A percentile compares a stretch with the other conserved stretches of the same genome.
Evolutionary conservation across 2,113 vertebrate species (phyloP).

Genomic region (Aplodontia rufa): DNA sequence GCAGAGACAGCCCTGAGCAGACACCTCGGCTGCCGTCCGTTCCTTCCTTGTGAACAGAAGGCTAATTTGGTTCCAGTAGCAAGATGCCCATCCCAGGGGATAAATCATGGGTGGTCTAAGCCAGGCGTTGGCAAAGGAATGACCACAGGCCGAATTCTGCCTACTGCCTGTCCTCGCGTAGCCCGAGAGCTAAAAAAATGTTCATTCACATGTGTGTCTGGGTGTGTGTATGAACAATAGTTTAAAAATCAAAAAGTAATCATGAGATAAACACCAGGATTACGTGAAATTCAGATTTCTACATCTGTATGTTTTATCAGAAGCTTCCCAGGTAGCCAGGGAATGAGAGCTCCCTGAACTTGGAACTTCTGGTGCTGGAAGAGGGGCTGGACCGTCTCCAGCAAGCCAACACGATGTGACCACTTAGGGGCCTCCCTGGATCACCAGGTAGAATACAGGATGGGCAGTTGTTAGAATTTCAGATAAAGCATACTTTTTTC

Average conservation of each 20-base stretch:
- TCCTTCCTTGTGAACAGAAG: not conserved
- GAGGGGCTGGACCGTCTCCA: not conserved
- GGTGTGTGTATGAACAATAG: too few relatives aligned
- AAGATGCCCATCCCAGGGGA: not conserved
- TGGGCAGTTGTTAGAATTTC: not conserved
- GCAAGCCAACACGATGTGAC: not conserved
- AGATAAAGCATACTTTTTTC: not conserved
- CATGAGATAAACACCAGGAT: not conserved
- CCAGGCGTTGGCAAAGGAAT: not conserved
- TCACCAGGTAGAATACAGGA: not conserved
- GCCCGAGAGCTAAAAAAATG: not conserved
- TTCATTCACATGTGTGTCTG: not conserved
- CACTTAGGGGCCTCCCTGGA: not conserved
- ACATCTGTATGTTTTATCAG: not conserved
- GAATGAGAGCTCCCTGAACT: too few relatives aligned
- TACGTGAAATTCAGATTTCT: not conserved
- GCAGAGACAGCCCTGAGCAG: too few relatives aligned
- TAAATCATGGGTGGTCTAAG: not conserved
- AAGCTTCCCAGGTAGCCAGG: too few relatives aligned
- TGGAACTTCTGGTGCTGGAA: not conserved
- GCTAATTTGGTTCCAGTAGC: not conserved
- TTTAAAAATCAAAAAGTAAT: not conserved
- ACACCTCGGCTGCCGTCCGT: not conserved
- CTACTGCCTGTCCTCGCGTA: not conserved
- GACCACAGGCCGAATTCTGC: not conserved